These are phyloP conservation scores for Cerastoderma edule DNA, from an alignment of 2,888 invertebrate genomes.

Conservation along the genomic window DNA sequence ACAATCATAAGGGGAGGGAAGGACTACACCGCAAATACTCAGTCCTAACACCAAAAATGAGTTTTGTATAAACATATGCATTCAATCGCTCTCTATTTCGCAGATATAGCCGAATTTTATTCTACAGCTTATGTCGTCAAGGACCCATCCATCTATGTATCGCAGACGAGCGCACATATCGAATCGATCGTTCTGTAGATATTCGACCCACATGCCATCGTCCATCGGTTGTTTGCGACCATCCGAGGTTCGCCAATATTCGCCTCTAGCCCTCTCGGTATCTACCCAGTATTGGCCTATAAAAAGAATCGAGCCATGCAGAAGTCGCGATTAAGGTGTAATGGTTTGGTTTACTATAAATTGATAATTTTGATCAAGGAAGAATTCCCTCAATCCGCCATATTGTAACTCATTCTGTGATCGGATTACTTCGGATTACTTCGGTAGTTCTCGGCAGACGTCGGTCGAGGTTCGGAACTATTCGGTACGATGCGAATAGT, in stretches of 20 bases:
- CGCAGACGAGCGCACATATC: not conserved
- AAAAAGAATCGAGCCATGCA: not conserved
- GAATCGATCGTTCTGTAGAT: not conserved
- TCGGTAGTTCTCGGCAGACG: too few relatives aligned
- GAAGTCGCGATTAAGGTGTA: not conserved
- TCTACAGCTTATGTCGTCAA: not conserved
- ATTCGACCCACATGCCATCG: not conserved
- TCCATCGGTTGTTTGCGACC: not conserved
- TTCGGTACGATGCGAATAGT: too few relatives aligned
- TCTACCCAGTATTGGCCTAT: not conserved
- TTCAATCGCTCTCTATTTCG: slow-evolving; percentile 4
- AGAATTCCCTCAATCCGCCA: too few relatives aligned
- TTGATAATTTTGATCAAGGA: too few relatives aligned
- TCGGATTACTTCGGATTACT: too few relatives aligned
- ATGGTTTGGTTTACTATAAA: not conserved
- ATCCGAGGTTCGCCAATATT: not conserved
- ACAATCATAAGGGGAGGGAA: not conserved
- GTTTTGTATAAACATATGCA: not conserved
- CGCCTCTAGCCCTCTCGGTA: not conserved
- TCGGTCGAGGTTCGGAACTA: too few relatives aligned
- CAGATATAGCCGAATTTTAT: not conserved
- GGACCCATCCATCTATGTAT: too few relatives aligned
- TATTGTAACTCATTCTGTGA: too few relatives aligned
- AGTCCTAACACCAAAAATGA: not conserved
- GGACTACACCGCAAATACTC: not conserved